These are phyloP conservation scores for Falco columbarius DNA, from an alignment of 2,797 vertebrate genomes.

Conservation along the genomic window DNA sequence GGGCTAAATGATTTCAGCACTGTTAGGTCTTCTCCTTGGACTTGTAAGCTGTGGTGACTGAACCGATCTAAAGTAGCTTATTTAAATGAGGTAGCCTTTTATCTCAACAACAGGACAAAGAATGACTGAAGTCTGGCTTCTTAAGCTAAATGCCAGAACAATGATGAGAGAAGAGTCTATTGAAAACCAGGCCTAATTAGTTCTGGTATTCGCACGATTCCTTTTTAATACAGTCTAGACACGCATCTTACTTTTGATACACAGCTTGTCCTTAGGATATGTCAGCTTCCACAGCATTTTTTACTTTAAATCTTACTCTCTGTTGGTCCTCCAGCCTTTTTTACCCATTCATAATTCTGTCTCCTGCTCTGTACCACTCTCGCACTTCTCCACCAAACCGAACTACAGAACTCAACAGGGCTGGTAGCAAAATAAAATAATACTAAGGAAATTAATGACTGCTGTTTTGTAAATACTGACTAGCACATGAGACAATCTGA, in stretches of 20 bases:
- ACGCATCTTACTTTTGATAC: neutral
- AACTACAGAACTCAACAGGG: neutral
- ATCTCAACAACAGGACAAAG: neutral
- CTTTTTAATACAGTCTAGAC: constrained; percentile 7
- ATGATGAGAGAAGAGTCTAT: neutral
- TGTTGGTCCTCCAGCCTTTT: neutral
- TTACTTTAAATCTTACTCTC: neutral
- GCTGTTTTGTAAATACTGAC: neutral
- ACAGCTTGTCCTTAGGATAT: neutral
- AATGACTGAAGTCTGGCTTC: neutral
- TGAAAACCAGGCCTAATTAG: neutral
- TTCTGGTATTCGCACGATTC: neutral
- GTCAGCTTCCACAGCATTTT: neutral
- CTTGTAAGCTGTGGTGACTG: neutral
- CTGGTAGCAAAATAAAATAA: neutral
- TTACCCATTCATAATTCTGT: neutral
- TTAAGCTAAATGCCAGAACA: neutral
- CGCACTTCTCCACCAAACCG: neutral
- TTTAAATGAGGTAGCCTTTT: neutral
- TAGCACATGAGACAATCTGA: neutral
- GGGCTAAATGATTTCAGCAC: neutral
- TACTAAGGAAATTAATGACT: neutral
- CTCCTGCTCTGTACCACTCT: neutral
- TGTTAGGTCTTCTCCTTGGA: neutral
- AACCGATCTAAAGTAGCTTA: neutral